phyloP scores from a whole-genome alignment of 37 sponge, comb jelly and placozoan genomes.

The Bolinopsis microptera region DNA sequence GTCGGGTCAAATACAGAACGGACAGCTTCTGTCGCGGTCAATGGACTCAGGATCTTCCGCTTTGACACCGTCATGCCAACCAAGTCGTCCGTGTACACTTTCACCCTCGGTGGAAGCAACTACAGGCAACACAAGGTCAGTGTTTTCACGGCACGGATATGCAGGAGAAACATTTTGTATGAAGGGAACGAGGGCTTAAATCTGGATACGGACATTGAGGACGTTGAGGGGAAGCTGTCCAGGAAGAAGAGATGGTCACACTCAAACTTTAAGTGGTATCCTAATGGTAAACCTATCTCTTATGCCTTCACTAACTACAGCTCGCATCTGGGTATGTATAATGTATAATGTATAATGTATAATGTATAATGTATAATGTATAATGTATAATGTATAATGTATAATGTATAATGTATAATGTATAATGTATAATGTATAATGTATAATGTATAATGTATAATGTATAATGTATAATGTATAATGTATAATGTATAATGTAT shows the following conservation, averaged over 20 bases:
- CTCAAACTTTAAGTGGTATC: not conserved
- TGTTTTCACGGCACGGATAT: not conserved
- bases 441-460: no score
- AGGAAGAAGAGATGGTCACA: not conserved
- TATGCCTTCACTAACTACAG: constrained; percentile 42
- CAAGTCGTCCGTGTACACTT: not conserved
- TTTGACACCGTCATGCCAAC: not conserved
- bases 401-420: no score
- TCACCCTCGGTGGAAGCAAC: not conserved
- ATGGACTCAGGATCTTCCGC: not conserved
- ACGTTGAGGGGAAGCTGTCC: no score
- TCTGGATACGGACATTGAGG: no score
- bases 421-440: no score
- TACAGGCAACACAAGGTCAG: not conserved
- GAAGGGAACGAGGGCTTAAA: no score
- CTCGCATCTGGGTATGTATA: not conserved
- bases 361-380: no score
- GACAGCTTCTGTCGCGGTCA: not conserved
- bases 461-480: no score
- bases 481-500: no score
- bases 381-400: no score
- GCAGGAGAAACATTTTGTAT: not conserved
- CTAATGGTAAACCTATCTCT: not conserved
- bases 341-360: no score
- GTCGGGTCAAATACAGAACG: not conserved